These are phyloP conservation scores for Cladopsammia gracilis DNA, from an alignment of 64 coral and sea anemone genomes.

Conservation along the genomic window DNA sequence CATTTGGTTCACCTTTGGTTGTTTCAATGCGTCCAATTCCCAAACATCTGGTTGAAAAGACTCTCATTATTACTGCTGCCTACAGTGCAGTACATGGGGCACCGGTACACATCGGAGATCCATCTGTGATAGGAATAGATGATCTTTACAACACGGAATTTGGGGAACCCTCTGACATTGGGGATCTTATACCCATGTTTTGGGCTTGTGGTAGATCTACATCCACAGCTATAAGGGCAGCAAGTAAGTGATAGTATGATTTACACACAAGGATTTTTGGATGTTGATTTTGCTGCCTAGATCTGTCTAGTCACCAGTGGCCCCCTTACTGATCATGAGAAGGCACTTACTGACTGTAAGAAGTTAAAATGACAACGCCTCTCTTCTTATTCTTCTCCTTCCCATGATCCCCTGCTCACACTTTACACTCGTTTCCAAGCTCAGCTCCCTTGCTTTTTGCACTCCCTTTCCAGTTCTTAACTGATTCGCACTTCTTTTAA, in stretches of 20 bases:
- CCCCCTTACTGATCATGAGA: no score
- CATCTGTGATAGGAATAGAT: slow-evolving; percentile 68
- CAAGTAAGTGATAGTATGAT: neutral
- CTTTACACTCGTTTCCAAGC: no score
- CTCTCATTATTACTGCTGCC: slow-evolving; percentile 32
- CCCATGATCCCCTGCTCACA: no score
- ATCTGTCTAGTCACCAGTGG: no score
- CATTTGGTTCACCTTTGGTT: slow-evolving; percentile 43
- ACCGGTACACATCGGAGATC: slow-evolving; percentile 79
- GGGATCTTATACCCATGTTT: slow-evolving; percentile 63
- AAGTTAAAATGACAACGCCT: no score
- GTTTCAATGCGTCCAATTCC: slow-evolving; percentile 72
- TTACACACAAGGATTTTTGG: no score
- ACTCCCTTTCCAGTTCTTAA: no score
- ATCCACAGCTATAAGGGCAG: slow-evolving; percentile 11
- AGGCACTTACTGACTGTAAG: no score
- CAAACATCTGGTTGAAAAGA: slow-evolving; percentile 54
- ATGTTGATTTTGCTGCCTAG: no score
- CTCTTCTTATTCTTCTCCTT: no score
- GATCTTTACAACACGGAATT: neutral
- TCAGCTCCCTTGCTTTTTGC: no score
- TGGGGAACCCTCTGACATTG: slow-evolving; percentile 25
- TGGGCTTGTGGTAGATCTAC: slow-evolving; percentile 59
- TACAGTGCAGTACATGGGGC: slow-evolving; percentile 67
- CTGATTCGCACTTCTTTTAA: no score